Conservation (phyloP, 2,797 vertebrate genomes). For the Apogon talboti region DNA sequence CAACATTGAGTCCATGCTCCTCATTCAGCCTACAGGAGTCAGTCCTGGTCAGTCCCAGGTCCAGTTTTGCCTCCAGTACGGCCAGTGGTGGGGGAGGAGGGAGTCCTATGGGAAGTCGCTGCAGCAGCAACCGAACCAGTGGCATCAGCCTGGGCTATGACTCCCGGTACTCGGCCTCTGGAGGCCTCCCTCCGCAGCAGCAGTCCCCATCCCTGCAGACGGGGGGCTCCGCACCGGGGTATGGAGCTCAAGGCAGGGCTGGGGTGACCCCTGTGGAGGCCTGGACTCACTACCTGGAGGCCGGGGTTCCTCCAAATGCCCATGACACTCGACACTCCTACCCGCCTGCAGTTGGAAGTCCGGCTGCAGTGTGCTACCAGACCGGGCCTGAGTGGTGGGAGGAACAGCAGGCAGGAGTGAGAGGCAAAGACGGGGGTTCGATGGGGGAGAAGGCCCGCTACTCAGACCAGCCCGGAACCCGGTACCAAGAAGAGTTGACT, state of each 20-base stretch:
- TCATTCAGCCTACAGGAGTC: constrained; percentile 88
- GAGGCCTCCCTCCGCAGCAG: constrained; percentile 77
- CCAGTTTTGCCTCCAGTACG: constrained; percentile 90
- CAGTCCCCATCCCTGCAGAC: constrained; percentile 70
- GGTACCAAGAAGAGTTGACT: constrained; percentile 85
- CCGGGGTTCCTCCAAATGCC: constrained; percentile 59
- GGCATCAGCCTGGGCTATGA: constrained; percentile 93
- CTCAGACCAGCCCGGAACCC: constrained; percentile 83
- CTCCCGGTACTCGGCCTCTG: constrained; percentile 80
- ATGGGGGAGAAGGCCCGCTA: constrained; percentile 77
- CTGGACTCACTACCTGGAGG: constrained; percentile 83
- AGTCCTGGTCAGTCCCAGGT: constrained; percentile 86
- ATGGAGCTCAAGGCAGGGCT: constrained; percentile 57
- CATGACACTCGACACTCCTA: constrained; percentile 89
- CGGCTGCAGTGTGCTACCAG: constrained; percentile 75
- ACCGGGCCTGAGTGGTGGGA: constrained; percentile 83
- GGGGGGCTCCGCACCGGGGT: constrained; percentile 56
- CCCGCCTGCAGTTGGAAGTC: constrained; percentile 87
- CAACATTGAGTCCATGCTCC: constrained; percentile 85
- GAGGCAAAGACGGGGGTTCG: constrained; percentile 73
- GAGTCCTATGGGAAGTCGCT: constrained; percentile 87
- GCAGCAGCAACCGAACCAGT: constrained; percentile 91
- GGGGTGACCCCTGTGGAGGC: constrained; percentile 75
- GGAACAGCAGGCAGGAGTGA: constrained; percentile 62
- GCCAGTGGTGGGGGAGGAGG: constrained; percentile 86